phyloP scores from a whole-genome alignment of 2,888 invertebrate genomes.

The Seira ritae region DNA sequence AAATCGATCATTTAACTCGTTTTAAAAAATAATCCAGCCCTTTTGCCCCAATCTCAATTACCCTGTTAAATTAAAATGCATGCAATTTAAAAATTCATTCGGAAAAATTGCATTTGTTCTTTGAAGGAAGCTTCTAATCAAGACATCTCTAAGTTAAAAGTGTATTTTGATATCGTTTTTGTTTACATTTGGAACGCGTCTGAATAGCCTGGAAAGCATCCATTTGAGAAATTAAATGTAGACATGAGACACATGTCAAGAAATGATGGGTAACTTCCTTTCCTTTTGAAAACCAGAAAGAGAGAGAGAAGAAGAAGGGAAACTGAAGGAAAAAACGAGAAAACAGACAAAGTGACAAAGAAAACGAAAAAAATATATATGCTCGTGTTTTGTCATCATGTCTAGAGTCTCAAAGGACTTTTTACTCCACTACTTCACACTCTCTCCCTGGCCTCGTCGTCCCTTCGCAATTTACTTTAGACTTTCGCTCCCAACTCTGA shows the following conservation, averaged over 20 bases:
- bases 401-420: slow-evolving; percentile 46
- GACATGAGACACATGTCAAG: slow-evolving; percentile 64
- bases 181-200: too few species aligned
- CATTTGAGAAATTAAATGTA: slow-evolving; percentile 66
- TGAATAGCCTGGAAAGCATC: too few species aligned
- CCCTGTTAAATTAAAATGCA: too few species aligned
- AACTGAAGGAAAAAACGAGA: slow-evolving; percentile 14
- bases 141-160: too few species aligned
- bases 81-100: too few species aligned
- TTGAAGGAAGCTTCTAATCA: too few species aligned
- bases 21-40: too few species aligned
- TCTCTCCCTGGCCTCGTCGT: slow-evolving; percentile 11
- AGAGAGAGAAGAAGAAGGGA: slow-evolving; percentile 9
- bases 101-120: too few species aligned
- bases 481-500: background rate
- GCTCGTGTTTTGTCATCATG: slow-evolving; percentile 59
- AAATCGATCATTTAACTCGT: too few species aligned
- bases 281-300: slow-evolving; percentile 29
- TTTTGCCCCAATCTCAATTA: too few species aligned
- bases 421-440: slow-evolving; percentile 48
- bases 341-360: slow-evolving; percentile 45
- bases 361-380: slow-evolving; percentile 29
- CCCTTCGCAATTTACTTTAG: background rate
- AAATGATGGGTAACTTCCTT: slow-evolving; percentile 62
- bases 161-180: too few species aligned